Evolutionary conservation across 2,113 vertebrate species (phyloP).

Genomic region (Triplophysa rosa): DNA sequence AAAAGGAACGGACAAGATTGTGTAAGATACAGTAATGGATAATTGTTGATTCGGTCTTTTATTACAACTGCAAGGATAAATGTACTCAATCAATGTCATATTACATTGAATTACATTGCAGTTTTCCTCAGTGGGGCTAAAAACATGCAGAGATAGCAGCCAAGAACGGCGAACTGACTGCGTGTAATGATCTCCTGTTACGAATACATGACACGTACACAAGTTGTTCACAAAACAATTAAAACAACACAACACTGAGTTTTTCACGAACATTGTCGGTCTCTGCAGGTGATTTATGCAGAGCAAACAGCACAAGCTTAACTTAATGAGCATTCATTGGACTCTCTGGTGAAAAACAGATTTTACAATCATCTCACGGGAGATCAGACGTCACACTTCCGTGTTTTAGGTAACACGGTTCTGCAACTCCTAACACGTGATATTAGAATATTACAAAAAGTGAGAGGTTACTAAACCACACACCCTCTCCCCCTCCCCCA

Average conservation of each 20-base stretch:
- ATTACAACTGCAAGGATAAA: too few species aligned
- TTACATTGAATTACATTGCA: too few species aligned
- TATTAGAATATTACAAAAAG: background rate
- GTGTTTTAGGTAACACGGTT: background rate
- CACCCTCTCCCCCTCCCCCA: background rate
- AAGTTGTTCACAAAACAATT: background rate
- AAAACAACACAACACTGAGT: background rate
- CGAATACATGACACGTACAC: background rate
- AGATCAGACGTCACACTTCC: background rate
- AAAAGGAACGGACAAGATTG: too few species aligned
- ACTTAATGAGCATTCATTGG: conserved; percentile 33
- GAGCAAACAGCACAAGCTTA: background rate
- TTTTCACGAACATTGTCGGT: background rate
- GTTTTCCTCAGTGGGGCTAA: too few species aligned
- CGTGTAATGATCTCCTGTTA: too few species aligned
- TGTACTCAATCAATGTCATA: too few species aligned
- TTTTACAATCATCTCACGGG: conserved; percentile 18
- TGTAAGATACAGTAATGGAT: too few species aligned
- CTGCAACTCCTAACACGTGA: background rate
- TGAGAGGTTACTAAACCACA: background rate
- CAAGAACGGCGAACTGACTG: background rate
- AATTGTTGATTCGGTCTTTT: too few species aligned
- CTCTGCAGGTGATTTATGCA: conserved; percentile 11
- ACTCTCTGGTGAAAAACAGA: conserved; percentile 13
- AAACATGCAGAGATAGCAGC: too few species aligned